Evolutionary conservation across 2,797 vertebrate genomes (phyloP), one percentile per base, ranked within the genome.

Genomic region (Coreius guichenoti): DNA sequence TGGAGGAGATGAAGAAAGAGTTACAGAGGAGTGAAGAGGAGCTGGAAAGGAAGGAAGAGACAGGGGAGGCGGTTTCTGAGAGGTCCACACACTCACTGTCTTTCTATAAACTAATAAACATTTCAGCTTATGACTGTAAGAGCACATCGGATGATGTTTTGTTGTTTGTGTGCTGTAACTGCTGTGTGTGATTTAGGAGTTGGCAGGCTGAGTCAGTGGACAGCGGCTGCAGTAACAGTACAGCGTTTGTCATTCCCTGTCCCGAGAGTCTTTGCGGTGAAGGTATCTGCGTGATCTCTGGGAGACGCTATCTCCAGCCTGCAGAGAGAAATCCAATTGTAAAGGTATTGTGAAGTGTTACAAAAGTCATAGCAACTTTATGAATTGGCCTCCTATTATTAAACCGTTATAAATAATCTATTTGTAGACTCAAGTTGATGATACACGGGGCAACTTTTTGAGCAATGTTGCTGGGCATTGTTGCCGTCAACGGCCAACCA

Each of bases 181-280:
- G 43, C 29, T 54, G 21, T 88, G 49, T 82, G 26, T 84, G 39
- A 33, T 80, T 45, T 81, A 99, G 98, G 96, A 98, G 97, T 29
- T 98, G 97, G 98, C 98, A 99, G 94, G 97, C 97, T 0, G 97
- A 98, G 91, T 99, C 97, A 0, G 95, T 98, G 90, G 97, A 99
- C 91, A 98, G 98, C 79, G 97, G 98, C 88, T 99, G 98, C 91
- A 96, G 97, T 93, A 98, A 98, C 92, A 98, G 97, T 88, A 95
- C 95, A 5, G 96, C 96, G 9, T 96, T 96, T 47, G 93, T 94
- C 1, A 93, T 94, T n/a, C 93, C 94, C 1, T 97, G 95, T 88
- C 93, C 95, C 2, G 97, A 97, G 76, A 91, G 95, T 0, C 95
- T 95, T 80, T 97, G 95, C 0, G 87, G 91, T 0, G 95, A 97